Base-by-base conservation (phyloP, 1,140 invertebrate genomes). In the Nixonia krombeini region DNA sequence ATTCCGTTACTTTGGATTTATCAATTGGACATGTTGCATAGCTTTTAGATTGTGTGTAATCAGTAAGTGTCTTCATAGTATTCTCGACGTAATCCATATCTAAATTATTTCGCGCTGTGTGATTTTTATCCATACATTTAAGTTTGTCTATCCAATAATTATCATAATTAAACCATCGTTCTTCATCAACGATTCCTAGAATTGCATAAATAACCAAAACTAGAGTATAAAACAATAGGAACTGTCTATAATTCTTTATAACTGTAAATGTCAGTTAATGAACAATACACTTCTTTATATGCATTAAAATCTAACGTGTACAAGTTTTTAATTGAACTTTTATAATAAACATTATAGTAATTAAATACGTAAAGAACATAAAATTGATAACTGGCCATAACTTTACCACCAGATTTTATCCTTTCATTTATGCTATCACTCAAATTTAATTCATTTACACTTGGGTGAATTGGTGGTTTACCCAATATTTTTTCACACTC, bases 141-240 rank as follows among this genome's bases (percentile, higher is more conserved):
- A 64, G 13, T 46, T 64, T 64, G 8, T 64, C 50, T 10, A 64
- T 64, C 61, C 61, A 64, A 17, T 64, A 57, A 7, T 56, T 50
- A 12, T 64, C 61, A 21, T 64, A 64, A 31, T 44, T 50, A 6
- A 21, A 28, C 1, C 47, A 8, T 10, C 61, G 61, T 13, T 64
- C 52, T 2, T 56, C 52, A n/a, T 64, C 42, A 4, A 53, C 9
- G 7, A 25, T 41, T 9, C 59, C 59, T 50, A 29, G 18, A n/a
- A 23, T 16, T n/a, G 2, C 9, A 31, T 25, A 0, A 42, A 40
- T 2, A 8, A 29, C 26, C 3, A 2, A 29, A 29, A n/a, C n/a
- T n/a, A n/a, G n/a, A n/a, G 8, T 25, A n/a, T n/a, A n/a, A 4
- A 25, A 8, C 23, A 25, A 4, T 25, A 3, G 23, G 4, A 4